Conservation (phyloP, 2,113 vertebrate genomes). For the Centropristis striata region DNA sequence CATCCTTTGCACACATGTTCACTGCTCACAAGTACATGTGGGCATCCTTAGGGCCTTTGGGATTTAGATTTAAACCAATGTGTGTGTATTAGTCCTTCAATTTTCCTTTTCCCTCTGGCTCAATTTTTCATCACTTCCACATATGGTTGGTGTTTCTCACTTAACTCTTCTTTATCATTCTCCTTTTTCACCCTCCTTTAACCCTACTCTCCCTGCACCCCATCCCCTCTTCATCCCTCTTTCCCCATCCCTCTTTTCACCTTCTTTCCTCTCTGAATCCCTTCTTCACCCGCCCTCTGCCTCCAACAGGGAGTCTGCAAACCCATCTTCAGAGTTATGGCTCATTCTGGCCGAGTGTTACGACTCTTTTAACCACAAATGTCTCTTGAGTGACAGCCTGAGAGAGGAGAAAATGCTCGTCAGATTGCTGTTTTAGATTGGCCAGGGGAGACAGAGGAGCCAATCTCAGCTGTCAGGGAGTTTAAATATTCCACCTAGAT, state of each 20-base stretch:
- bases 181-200: constrained; percentile 28
- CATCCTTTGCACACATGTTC: neutral
- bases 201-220: constrained; percentile 10
- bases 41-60: constrained; percentile 17
- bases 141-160: neutral
- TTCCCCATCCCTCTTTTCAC: constrained; percentile 1
- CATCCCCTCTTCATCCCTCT: neutral
- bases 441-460: constrained; percentile 44
- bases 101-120: constrained; percentile 20
- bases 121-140: constrained; percentile 25
- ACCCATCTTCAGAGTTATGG: constrained; percentile 59
- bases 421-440: constrained; percentile 70
- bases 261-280: constrained; percentile 10
- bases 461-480: constrained; percentile 48
- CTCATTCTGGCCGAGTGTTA: constrained; percentile 61
- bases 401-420: constrained; percentile 64
- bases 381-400: constrained; percentile 68
- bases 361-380: constrained; percentile 65
- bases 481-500: constrained; percentile 68
- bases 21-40: neutral
- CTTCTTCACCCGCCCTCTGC: neutral
- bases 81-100: constrained; percentile 31
- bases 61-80: constrained; percentile 21
- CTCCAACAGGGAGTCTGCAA: constrained; percentile 20
- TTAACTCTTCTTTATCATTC: constrained; percentile 27